Evolutionary conservation across 1,140 invertebrate genomes (phyloP).

Genomic region (Conus ventricosus): DNA sequence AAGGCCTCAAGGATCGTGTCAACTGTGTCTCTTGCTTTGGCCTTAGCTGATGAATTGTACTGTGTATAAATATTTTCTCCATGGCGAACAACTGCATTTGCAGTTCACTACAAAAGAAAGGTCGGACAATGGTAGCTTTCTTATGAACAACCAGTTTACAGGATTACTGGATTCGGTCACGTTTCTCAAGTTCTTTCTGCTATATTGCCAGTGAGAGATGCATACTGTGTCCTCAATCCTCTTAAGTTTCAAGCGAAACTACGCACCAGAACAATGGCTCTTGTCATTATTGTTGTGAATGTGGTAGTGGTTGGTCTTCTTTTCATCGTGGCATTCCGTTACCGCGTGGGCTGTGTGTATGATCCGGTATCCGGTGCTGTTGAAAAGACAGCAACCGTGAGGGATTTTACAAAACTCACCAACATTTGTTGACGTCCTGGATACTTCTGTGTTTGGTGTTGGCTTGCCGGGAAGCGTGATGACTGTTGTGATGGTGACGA

Average conservation of each 20-base stretch:
- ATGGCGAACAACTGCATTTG: too few relatives aligned
- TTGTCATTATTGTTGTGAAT: too few relatives aligned
- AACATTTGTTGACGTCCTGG: slow-evolving; percentile 20
- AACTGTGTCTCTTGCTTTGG: neutral
- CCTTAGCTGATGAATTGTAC: neutral
- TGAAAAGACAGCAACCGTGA: neutral
- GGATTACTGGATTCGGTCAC: neutral
- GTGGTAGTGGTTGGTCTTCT: neutral
- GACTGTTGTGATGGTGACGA: neutral
- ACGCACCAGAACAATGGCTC: neutral
- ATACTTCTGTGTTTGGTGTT: neutral
- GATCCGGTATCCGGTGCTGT: neutral
- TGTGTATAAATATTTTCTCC: neutral
- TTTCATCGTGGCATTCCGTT: too few relatives aligned
- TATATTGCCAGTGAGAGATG: slow-evolving; percentile 6
- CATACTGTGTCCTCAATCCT: too few relatives aligned
- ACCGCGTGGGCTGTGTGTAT: too few relatives aligned
- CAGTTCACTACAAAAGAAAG: neutral
- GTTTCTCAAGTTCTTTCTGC: neutral
- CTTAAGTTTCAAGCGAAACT: neutral
- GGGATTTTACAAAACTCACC: neutral
- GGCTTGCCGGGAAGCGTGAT: neutral
- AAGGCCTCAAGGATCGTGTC: neutral
- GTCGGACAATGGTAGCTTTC: neutral
- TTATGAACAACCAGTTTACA: neutral